Evolutionary conservation across 2,113 vertebrate species (phyloP).

Genomic region (Trichomycterus rosablanca): DNA sequence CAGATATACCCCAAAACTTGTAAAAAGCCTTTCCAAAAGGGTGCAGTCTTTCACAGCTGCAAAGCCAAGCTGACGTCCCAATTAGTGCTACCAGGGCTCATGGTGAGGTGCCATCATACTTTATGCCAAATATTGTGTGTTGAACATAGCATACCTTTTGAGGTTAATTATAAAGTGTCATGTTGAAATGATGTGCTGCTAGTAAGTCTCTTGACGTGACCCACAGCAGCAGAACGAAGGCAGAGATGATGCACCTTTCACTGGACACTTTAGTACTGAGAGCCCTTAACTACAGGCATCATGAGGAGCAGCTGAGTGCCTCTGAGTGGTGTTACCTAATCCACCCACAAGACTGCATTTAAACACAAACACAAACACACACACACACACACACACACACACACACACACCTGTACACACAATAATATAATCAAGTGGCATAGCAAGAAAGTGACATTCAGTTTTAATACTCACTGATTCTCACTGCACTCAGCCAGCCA

Average conservation of each 20-base stretch:
- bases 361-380: constrained; percentile 9
- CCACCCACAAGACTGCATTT: constrained; percentile 20
- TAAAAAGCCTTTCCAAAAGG: too few relatives aligned
- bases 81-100: too few relatives aligned
- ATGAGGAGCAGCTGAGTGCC: constrained; percentile 25
- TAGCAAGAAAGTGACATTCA: neutral
- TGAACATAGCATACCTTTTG: constrained; percentile 6
- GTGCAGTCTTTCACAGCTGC: too few relatives aligned
- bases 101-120: too few relatives aligned
- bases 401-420: neutral
- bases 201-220: constrained; percentile 27
- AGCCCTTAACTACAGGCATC: constrained; percentile 20
- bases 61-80: too few relatives aligned
- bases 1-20: too few relatives aligned
- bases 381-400: constrained; percentile 1
- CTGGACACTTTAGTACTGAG: constrained; percentile 24
- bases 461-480: constrained; percentile 1
- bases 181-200: constrained; percentile 19
- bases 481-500: too few relatives aligned
- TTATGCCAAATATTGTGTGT: too few relatives aligned
- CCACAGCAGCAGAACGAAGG: constrained; percentile 11
- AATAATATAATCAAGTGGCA: neutral
- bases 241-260: constrained; percentile 25
- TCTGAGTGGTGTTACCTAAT: constrained; percentile 39
- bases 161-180: constrained; percentile 17